Evolutionary conservation across 2,888 invertebrate species (phyloP), one percentile per base, ranked within the genome.

Genomic region (Lomographa bimaculata): DNA sequence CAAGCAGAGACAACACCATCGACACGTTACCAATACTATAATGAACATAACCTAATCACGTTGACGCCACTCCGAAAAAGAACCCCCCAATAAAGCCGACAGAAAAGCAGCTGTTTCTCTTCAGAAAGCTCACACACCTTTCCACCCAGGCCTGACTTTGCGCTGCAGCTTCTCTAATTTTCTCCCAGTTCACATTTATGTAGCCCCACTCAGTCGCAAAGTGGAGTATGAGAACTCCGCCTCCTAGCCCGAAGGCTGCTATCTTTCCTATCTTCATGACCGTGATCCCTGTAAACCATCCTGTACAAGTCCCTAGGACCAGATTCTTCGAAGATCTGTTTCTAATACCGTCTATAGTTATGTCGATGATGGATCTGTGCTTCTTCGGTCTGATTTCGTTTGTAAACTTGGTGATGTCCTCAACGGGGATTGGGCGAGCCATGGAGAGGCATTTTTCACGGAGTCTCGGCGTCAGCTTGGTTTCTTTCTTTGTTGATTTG

Each of bases 191-290:
- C 35, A 96, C 91, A 54, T 94, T 93, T 3, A 98, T 94, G 61
- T 96, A 96, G 1, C 97, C 98, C 54, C 95, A 92, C 61, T 97
- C 95, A 47, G 94, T 94, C 0, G 97, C 98, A 25, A 98, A 90
- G 89, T 98, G 95, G 16, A 98, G 81, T 6, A 97, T 83, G 36
- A 98, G 92, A 9, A 98, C 92, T 10, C 97, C 94, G 4, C 97
- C 96, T 17, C 98, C 98, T 19, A 98, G 84, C 0, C 97, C 95
- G 40, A 96, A 92, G 0, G 98, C 97, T 0, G 96, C 95, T 7
- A 94, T 90, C 82, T 96, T 97, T 0, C 98, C 97, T 32, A 98
- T 92, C 81, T 94, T 95, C 81, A 94, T 92, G 11, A 94, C 91
- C 7, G 95, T 77, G 52, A 94, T 92, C 5, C 96, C 96, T 5